phyloP scores from a whole-genome alignment of 2,113 vertebrate genomes.

The Corythoichthys intestinalis region DNA sequence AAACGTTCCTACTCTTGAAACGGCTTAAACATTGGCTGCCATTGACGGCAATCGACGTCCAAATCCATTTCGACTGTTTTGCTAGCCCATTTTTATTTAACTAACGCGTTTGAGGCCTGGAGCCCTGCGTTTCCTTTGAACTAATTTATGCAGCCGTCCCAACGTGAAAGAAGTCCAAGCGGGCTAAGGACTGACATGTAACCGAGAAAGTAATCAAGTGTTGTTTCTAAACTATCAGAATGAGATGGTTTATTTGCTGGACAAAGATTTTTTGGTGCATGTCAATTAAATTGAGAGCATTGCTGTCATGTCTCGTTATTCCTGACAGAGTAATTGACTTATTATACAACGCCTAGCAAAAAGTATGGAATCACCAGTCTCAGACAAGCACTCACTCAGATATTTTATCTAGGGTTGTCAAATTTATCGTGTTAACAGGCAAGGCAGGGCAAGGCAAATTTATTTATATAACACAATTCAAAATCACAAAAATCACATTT shows the following conservation, averaged over 20 bases:
- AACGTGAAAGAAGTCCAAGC: conserved; percentile 52
- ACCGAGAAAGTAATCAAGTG: conserved; percentile 36
- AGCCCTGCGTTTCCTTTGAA: conserved; percentile 38
- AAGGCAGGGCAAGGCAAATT: too few species aligned
- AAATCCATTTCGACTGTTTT: not conserved
- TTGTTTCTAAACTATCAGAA: conserved; percentile 40
- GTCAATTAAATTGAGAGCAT: conserved; percentile 65
- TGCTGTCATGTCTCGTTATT: conserved; percentile 33
- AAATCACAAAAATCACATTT: too few species aligned
- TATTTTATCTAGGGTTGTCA: too few species aligned
- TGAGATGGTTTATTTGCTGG: conserved; percentile 72
- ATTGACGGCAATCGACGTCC: too few species aligned
- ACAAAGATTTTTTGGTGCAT: conserved; percentile 68
- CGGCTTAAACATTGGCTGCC: too few species aligned
- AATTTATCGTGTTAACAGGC: too few species aligned
- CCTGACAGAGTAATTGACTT: not conserved
- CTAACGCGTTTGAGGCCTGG: conserved; percentile 59
- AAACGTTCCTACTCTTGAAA: too few species aligned
- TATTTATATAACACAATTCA: too few species aligned
- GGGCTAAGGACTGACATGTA: conserved; percentile 63
- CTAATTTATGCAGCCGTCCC: conserved; percentile 6
- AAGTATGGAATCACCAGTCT: too few species aligned
- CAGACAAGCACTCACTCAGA: too few species aligned
- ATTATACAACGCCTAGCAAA: too few species aligned
- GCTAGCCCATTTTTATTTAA: conserved; percentile 40